Conservation (phyloP, 2,113 vertebrate species). For the Furnarius figulus region DNA sequence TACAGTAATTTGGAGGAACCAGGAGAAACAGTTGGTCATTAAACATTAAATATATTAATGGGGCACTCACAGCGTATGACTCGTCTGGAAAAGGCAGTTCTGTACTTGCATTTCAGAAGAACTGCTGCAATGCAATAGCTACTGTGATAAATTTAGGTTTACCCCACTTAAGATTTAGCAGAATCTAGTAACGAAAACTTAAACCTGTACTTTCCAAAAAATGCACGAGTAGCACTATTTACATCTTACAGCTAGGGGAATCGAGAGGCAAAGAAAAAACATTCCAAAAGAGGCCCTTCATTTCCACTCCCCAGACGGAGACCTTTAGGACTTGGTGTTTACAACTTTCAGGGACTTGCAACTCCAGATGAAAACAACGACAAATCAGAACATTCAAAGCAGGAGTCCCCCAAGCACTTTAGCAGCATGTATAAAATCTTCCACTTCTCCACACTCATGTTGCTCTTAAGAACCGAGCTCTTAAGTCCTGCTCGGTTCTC, state of each 20-base stretch:
- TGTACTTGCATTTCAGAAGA: conserved; percentile 19
- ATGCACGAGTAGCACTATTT: conserved; percentile 17
- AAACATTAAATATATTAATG: conserved; percentile 43
- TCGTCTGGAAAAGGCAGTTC: conserved; percentile 33
- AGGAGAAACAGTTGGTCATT: conserved; percentile 52
- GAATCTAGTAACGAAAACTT: conserved; percentile 17
- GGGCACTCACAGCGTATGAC: neutral
- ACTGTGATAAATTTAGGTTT: conserved; percentile 26
- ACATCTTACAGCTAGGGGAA: neutral
- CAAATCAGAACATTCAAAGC: neutral
- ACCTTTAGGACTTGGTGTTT: neutral
- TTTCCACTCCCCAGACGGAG: neutral
- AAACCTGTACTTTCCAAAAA: conserved; percentile 12
- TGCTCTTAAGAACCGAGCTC: neutral
- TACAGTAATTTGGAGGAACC: conserved; percentile 49
- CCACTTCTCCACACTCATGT: neutral
- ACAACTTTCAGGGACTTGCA: neutral
- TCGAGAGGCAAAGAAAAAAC: neutral
- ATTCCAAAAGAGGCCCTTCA: conserved; percentile 34
- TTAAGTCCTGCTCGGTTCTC: neutral
- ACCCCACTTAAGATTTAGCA: conserved; percentile 4
- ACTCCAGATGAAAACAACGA: neutral
- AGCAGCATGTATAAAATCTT: neutral
- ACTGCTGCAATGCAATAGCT: conserved; percentile 12
- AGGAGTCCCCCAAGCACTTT: neutral